phyloP scores from a whole-genome alignment of 2,888 invertebrate genomes.

The Stramonita haemastoma region DNA sequence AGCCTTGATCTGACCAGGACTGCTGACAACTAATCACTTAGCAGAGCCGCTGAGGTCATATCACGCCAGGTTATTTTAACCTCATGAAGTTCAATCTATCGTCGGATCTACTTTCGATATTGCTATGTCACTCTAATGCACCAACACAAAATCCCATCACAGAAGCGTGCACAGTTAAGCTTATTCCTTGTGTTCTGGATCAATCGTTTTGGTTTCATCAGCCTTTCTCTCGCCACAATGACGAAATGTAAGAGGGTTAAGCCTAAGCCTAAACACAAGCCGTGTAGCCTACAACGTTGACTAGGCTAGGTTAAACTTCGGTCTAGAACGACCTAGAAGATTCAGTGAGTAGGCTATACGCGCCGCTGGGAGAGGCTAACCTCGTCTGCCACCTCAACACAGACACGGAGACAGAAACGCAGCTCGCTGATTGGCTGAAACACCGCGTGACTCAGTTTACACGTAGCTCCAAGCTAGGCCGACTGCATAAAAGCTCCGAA shows the following conservation, averaged over 20 bases:
- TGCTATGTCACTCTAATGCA: not conserved
- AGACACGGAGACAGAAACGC: conserved; percentile 20
- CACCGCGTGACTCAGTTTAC: conserved; percentile 54
- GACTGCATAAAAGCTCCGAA: conserved; percentile 16
- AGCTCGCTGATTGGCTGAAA: conserved; percentile 49
- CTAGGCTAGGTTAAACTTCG: no score
- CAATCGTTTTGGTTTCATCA: no score
- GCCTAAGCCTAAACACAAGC: no score
- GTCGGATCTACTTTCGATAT: not conserved
- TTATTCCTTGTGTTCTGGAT: no score
- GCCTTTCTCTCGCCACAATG: not conserved
- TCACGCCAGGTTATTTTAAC: not conserved
- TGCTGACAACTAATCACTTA: no score
- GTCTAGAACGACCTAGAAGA: not conserved
- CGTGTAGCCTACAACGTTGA: no score
- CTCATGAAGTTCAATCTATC: not conserved
- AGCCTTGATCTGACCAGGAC: not conserved
- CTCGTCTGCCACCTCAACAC: not conserved
- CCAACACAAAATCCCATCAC: not conserved
- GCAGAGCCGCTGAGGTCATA: not conserved
- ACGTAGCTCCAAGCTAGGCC: conserved; percentile 43
- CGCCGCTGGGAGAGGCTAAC: not conserved
- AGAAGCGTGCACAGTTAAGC: not conserved
- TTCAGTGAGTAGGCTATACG: no score
- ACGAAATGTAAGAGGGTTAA: not conserved